Percentiles rank a stretch among this genome's conserved stretches.
Evolutionary conservation across 2,797 vertebrate genomes (phyloP).

Genomic region (Manis pentadactyla): DNA sequence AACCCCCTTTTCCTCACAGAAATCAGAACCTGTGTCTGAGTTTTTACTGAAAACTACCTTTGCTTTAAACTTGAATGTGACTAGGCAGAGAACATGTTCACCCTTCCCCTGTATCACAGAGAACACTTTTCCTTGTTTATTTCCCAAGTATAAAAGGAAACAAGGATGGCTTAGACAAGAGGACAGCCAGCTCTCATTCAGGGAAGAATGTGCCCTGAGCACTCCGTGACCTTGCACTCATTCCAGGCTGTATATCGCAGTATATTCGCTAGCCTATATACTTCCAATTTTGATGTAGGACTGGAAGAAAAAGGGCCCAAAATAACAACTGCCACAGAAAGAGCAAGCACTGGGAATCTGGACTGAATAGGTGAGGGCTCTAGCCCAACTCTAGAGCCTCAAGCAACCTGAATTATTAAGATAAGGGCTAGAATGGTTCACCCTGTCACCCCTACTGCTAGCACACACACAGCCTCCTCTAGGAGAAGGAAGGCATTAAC

Average conservation of each 20-base stretch:
- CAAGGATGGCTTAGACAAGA: neutral
- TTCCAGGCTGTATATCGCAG: neutral
- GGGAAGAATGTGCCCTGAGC: neutral
- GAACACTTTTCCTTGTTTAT: neutral
- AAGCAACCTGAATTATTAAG: neutral
- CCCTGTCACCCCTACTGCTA: neutral
- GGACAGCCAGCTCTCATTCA: neutral
- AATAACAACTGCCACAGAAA: neutral
- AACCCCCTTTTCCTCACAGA: neutral
- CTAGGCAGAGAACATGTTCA: neutral
- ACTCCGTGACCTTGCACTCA: neutral
- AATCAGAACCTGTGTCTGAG: neutral
- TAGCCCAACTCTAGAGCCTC: slow-evolving; percentile 1
- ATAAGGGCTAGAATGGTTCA: neutral
- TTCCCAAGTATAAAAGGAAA: neutral
- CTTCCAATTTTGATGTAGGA: neutral
- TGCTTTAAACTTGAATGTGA: slow-evolving; percentile 44
- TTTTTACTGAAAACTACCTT: slow-evolving; percentile 42
- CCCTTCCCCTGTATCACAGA: neutral
- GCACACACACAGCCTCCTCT: slow-evolving; percentile 61
- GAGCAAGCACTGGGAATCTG: neutral
- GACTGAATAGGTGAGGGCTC: neutral
- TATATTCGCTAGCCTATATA: neutral
- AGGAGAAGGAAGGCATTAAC: slow-evolving; percentile 68
- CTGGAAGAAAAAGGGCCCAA: neutral